A percentile compares a stretch with the other conserved stretches of the same genome.
Conservation (phyloP, 1,140 invertebrate species). For the Calosoma granatense region DNA sequence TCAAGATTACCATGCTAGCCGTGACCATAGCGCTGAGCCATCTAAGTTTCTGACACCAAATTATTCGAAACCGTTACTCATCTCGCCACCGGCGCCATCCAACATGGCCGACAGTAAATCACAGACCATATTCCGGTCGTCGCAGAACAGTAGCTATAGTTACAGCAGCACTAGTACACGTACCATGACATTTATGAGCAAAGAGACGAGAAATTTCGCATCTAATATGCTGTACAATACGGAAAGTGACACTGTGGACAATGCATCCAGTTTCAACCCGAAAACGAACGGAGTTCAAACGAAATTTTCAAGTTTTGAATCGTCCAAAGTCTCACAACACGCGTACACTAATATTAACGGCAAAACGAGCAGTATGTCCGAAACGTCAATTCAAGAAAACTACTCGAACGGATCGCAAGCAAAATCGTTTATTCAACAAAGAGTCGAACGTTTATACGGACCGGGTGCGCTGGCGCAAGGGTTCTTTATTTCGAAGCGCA, state of each 20-base stretch:
- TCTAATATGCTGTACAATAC: neutral
- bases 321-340: neutral
- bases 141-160: too few relatives aligned
- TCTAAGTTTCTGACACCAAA: conserved; percentile 7
- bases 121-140: neutral
- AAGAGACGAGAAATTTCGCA: neutral
- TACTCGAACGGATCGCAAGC: conserved; percentile 34
- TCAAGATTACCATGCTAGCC: conserved; percentile 20
- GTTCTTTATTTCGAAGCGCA: conserved; percentile 59
- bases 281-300: neutral
- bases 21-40: neutral
- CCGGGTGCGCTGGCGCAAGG: conserved; percentile 72
- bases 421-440: conserved; percentile 78
- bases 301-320: neutral
- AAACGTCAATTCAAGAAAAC: conserved; percentile 27
- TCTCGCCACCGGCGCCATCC: neutral
- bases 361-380: conserved; percentile 27
- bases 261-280: neutral
- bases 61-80: neutral
- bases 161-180: neutral
- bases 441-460: conserved; percentile 78
- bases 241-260: neutral
- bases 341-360: conserved; percentile 27
- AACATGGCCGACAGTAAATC: neutral
- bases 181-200: neutral